Evolutionary conservation across 2,113 vertebrate species (phyloP).

Genomic region (Chionomys nivalis): DNA sequence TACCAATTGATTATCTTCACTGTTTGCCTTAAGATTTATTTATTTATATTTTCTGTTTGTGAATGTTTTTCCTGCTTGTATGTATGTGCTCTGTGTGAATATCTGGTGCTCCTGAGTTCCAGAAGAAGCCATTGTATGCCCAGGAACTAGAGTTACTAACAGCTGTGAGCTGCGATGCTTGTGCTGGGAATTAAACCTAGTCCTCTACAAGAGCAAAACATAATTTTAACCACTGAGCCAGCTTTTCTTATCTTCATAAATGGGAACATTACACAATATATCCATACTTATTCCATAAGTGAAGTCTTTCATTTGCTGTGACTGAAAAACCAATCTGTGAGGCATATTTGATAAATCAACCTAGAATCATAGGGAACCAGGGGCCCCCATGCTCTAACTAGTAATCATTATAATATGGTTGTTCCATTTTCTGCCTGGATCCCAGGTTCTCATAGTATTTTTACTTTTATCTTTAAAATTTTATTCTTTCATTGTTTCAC

Average conservation of each 20-base stretch:
- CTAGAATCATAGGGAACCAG: neutral
- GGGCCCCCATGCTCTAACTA: fast-evolving
- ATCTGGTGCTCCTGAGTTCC: neutral
- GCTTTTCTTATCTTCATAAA: neutral
- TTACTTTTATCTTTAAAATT: neutral
- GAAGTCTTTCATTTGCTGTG: too few species aligned
- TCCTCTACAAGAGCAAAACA: neutral
- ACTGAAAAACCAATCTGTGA: neutral
- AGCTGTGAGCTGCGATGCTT: neutral
- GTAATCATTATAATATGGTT: fast-evolving
- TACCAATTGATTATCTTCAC: neutral
- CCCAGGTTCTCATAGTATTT: neutral
- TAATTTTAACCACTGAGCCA: neutral
- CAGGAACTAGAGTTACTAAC: too few species aligned
- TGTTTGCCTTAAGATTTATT: neutral
- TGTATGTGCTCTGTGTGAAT: neutral
- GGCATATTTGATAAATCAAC: neutral
- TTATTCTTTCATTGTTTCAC: neutral
- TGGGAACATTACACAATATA: neutral
- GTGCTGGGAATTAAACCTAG: neutral
- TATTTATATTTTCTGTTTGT: neutral
- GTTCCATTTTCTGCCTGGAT: neutral
- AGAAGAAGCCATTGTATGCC: neutral
- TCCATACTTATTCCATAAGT: neutral
- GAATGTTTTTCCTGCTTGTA: neutral